phyloP scores from a whole-genome alignment of 2,888 invertebrate genomes.

The Harpalus rubripes region DNA sequence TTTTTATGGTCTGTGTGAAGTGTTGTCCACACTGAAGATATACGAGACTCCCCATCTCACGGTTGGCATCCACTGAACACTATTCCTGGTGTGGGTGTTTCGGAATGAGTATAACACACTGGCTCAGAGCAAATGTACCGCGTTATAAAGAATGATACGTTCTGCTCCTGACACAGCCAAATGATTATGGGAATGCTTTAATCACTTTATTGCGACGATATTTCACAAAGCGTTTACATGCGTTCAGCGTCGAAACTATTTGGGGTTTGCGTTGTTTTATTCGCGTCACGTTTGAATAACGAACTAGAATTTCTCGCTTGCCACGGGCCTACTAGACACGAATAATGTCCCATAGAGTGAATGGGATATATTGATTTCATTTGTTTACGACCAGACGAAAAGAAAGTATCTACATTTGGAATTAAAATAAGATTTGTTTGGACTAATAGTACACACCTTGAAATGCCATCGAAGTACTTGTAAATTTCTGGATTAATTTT shows the following conservation, averaged over 20 bases:
- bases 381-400: slow-evolving; percentile 54
- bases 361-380: slow-evolving; percentile 41
- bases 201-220: slow-evolving; percentile 64
- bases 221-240: slow-evolving; percentile 58
- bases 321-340: neutral
- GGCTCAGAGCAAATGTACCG: slow-evolving; percentile 57
- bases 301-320: slow-evolving; percentile 37
- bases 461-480: too few species aligned
- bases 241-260: slow-evolving; percentile 47
- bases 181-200: slow-evolving; percentile 64
- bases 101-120: slow-evolving; percentile 53
- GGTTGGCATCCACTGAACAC: slow-evolving; percentile 56
- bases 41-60: slow-evolving; percentile 6
- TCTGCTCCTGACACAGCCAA: slow-evolving; percentile 59
- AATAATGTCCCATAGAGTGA: slow-evolving; percentile 22
- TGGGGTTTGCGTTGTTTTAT: slow-evolving; percentile 36
- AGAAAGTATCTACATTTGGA: neutral
- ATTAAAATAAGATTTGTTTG: too few species aligned
- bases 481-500: too few species aligned
- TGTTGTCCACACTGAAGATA: neutral
- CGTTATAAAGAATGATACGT: slow-evolving; percentile 65
- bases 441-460: too few species aligned
- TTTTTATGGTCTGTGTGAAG: neutral
- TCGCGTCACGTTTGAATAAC: slow-evolving; percentile 59
- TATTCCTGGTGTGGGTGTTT: slow-evolving; percentile 54